These are phyloP conservation scores for Lithobates sylvaticus DNA, from an alignment of 2,797 vertebrate genomes.

Conservation along the genomic window DNA sequence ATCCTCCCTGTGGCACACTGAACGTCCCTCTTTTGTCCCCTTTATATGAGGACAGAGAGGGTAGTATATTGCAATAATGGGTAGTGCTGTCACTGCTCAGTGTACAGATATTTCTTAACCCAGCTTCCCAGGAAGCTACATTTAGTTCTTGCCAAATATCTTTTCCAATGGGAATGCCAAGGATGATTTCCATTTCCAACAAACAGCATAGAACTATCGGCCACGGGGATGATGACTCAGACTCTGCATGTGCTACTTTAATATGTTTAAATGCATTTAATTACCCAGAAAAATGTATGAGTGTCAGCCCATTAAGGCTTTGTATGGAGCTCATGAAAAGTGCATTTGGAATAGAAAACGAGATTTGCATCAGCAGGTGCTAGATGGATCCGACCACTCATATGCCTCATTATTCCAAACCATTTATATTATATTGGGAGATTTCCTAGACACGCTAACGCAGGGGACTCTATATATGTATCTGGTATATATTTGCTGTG, in stretches of 20 bases:
- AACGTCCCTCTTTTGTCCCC: no score
- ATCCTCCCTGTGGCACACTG: no score
- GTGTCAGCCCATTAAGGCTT: not conserved
- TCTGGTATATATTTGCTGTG: not conserved
- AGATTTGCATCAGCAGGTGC: constrained; percentile 4
- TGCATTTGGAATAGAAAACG: constrained; percentile 6
- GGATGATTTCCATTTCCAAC: no score
- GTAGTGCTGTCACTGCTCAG: no score
- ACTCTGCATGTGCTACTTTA: not conserved
- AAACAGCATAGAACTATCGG: no score
- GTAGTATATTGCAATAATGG: no score
- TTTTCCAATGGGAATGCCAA: no score
- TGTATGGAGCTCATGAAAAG: not conserved
- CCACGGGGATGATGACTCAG: not conserved
- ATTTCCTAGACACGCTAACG: not conserved
- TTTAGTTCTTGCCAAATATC: no score
- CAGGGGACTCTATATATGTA: not conserved
- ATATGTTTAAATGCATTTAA: constrained; percentile 9
- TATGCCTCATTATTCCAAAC: not conserved
- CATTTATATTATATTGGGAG: not conserved
- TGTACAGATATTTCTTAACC: no score
- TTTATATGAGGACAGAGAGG: no score
- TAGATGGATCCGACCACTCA: not conserved
- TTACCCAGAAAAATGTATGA: not conserved
- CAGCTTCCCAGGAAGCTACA: no score